Evolutionary conservation across 2,113 vertebrate species (phyloP).

Genomic region (Ictidomys tridecemlineatus): DNA sequence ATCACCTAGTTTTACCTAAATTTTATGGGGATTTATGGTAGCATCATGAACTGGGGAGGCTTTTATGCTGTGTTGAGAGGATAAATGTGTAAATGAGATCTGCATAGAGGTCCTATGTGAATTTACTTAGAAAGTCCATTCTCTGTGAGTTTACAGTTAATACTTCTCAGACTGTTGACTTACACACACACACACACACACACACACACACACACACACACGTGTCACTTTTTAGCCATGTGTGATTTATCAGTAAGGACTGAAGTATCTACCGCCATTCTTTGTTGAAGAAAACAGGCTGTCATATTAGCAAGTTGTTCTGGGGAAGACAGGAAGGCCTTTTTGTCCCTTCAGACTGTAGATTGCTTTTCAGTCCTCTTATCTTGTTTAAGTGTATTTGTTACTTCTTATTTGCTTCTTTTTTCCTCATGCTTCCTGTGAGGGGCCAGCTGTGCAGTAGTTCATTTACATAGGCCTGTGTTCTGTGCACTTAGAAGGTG

Average conservation of each 20-base stretch:
- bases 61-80: background rate
- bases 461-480: background rate
- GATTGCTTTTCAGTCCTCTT: background rate
- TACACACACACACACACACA: background rate
- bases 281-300: background rate
- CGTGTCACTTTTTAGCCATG: background rate
- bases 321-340: background rate
- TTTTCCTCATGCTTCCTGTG: background rate
- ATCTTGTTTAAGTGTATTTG: background rate
- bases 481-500: background rate
- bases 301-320: background rate
- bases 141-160: constrained; percentile 19
- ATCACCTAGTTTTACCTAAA: background rate
- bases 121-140: background rate
- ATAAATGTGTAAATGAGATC: background rate
- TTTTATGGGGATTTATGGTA: constrained; percentile 46
- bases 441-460: background rate
- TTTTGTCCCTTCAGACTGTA: background rate
- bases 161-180: background rate
- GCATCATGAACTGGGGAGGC: constrained; percentile 8
- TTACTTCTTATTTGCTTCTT: background rate
- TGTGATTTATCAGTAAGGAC: background rate
- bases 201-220: no score
- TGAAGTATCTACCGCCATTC: background rate
- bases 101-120: background rate